Evolutionary conservation across 2,888 invertebrate genomes (phyloP).

Genomic region (Caradrina kadenii): DNA sequence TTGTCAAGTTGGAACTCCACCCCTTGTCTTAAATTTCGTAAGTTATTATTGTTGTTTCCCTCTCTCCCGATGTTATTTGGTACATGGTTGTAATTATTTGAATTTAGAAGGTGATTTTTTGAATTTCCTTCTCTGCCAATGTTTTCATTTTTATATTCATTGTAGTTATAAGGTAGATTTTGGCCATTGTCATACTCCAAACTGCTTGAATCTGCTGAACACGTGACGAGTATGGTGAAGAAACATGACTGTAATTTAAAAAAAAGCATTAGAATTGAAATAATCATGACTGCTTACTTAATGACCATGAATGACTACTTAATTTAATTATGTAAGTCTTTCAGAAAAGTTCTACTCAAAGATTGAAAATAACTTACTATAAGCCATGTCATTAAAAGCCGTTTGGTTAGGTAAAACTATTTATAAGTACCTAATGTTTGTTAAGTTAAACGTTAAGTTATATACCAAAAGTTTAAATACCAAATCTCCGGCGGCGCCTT

Average conservation of each 20-base stretch:
- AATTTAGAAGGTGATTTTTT: neutral
- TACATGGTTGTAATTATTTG: conserved; percentile 2
- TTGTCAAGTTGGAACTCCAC: too few species aligned
- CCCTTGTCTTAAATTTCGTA: neutral
- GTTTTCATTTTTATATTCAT: neutral
- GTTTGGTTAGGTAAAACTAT: too few species aligned
- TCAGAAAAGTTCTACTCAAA: too few species aligned
- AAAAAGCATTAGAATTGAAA: neutral
- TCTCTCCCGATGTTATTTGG: neutral
- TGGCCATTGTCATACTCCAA: neutral
- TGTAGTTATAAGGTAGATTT: neutral
- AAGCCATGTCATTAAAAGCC: too few species aligned
- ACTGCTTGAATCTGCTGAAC: conserved; percentile 1
- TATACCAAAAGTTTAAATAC: too few species aligned
- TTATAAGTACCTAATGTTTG: too few species aligned
- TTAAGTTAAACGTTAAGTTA: too few species aligned
- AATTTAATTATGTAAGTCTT: too few species aligned
- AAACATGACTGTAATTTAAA: conserved; percentile 14
- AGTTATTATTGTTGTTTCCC: neutral
- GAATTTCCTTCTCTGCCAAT: conserved; percentile 5
- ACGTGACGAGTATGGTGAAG: conserved; percentile 3
- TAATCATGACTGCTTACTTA: neutral
- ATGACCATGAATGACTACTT: too few species aligned
- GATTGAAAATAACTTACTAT: too few species aligned
- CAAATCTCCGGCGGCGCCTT: too few species aligned